Base-by-base conservation (phyloP, 2,797 vertebrate species). In the Coranthus polyacanthus region DNA sequence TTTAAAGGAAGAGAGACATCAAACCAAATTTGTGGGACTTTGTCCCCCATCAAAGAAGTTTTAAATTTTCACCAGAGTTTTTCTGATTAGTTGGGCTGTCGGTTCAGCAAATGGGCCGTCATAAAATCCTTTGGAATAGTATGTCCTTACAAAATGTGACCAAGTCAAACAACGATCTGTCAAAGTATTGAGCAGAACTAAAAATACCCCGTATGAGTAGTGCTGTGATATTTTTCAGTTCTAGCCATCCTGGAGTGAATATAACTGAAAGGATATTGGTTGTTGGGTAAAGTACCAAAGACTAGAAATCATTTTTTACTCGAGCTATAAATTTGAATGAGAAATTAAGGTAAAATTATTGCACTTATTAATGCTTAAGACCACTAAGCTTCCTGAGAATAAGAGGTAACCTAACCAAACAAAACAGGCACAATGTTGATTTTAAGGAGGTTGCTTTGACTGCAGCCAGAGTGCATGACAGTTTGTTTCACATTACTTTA, bases 111-210 rank as follows among this genome's bases (percentile, higher is more conserved):
- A 86, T 69, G 61, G 79, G 56, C 72, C 56, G 80, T 81, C 72
- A 80, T 70, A 79, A 90, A 89, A 86, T 69, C 78, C 79, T 81
- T 60, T 86, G 75, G 84, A 91, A 87, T 79, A 54, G 69, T 78
- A 72, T 49, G 62, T 67, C 41, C 62, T 74, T 53, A 71, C 65
- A 76, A 72, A 79, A 82, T 72, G 72, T 47, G 6, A 90, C 84
- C 82, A 87, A 91, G 81, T 84, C 74, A 85, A 88, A 91, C 70
- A 90, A 43, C 76, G 77, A 73, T 83, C 71, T 79, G 58, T 63
- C 68, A 84, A 86, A 83, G 74, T 77, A 85, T 74, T 79, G 64
- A 83, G 83, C 50, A 62, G 59, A 72, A 68, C 78, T 89, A 87
- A 88, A 91, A 89, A 90, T 86, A 88, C 62, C 54, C 50, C 53